These are phyloP conservation scores for Druceiella hillmani DNA, from an alignment of 2,888 invertebrate genomes.

Conservation along the genomic window DNA sequence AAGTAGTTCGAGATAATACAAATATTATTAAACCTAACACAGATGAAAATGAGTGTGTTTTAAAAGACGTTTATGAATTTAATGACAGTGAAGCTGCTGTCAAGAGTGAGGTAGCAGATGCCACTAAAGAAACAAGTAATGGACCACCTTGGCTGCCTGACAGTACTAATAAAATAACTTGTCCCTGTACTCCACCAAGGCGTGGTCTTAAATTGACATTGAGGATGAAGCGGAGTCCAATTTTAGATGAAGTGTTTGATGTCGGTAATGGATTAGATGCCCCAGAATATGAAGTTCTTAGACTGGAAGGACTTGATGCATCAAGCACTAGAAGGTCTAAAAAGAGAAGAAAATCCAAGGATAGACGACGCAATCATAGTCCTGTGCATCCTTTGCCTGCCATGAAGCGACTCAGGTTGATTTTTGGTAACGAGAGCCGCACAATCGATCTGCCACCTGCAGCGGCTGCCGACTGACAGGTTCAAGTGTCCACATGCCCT, in stretches of 20 bases:
- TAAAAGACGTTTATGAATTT: constrained; percentile 3
- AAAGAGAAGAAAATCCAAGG: constrained; percentile 49
- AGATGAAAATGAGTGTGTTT: constrained; percentile 15
- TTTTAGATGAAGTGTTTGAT: constrained; percentile 78
- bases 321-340: constrained; percentile 51
- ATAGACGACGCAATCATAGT: constrained; percentile 47
- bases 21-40: constrained; percentile 21
- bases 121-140: constrained; percentile 20
- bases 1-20: constrained; percentile 8
- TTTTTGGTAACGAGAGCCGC: constrained; percentile 84
- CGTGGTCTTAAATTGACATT: constrained; percentile 72
- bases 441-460: constrained; percentile 83
- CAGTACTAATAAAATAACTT: constrained; percentile 40
- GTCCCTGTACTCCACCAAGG: constrained; percentile 55
- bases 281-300: constrained; percentile 79
- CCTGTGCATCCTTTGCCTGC: constrained; percentile 59
- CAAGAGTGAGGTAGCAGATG: constrained; percentile 6
- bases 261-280: constrained; percentile 67
- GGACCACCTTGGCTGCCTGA: constrained; percentile 43
- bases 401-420: constrained; percentile 80
- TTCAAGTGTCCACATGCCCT: constrained; percentile 33
- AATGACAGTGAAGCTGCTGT: constrained; percentile 1
- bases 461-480: constrained; percentile 55
- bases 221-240: constrained; percentile 82
- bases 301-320: constrained; percentile 70